These are phyloP conservation scores for Drosophila bunnanda DNA, from an alignment of 2,888 invertebrate genomes.

Conservation along the genomic window DNA sequence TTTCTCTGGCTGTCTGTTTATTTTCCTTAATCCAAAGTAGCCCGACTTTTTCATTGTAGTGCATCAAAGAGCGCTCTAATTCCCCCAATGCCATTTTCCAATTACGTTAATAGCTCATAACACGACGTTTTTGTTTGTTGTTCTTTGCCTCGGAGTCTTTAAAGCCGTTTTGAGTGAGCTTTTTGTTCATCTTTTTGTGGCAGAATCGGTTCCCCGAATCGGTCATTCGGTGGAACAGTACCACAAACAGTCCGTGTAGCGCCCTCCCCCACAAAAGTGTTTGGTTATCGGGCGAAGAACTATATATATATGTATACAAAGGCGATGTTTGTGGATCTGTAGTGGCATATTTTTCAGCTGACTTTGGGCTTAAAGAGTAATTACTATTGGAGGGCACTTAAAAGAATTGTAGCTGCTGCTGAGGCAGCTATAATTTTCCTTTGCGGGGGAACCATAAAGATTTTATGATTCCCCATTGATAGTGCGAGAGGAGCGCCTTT, in stretches of 20 bases:
- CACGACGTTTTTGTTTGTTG: conserved; percentile 65
- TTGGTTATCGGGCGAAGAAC: conserved; percentile 19
- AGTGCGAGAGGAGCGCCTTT: conserved; percentile 78
- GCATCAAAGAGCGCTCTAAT: conserved; percentile 39
- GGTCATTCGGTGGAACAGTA: conserved; percentile 40
- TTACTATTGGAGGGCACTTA: conserved; percentile 76
- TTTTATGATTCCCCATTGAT: conserved; percentile 83
- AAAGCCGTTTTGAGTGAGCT: conserved; percentile 37
- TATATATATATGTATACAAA: conserved; percentile 22
- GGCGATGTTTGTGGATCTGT: conserved; percentile 39
- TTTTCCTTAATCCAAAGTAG: conserved; percentile 16
- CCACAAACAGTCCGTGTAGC: conserved; percentile 33
- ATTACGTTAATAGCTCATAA: conserved; percentile 77
- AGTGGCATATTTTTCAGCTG: conserved; percentile 71
- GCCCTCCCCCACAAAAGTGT: conserved; percentile 36
- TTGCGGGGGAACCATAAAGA: conserved; percentile 80
- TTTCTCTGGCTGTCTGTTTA: conserved; percentile 14
- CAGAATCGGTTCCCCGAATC: conserved; percentile 70
- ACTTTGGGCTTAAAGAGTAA: conserved; percentile 75
- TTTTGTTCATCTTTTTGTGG: conserved; percentile 55
- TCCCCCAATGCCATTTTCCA: conserved; percentile 64
- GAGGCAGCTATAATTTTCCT: conserved; percentile 44
- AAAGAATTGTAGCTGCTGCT: conserved; percentile 71
- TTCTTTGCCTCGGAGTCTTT: conserved; percentile 50
- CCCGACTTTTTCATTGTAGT: conserved; percentile 28